A percentile compares a stretch with the other conserved stretches of the same genome.
phyloP scores from a whole-genome alignment of 2,113 vertebrate genomes.

The Oncorhynchus clarkii region DNA sequence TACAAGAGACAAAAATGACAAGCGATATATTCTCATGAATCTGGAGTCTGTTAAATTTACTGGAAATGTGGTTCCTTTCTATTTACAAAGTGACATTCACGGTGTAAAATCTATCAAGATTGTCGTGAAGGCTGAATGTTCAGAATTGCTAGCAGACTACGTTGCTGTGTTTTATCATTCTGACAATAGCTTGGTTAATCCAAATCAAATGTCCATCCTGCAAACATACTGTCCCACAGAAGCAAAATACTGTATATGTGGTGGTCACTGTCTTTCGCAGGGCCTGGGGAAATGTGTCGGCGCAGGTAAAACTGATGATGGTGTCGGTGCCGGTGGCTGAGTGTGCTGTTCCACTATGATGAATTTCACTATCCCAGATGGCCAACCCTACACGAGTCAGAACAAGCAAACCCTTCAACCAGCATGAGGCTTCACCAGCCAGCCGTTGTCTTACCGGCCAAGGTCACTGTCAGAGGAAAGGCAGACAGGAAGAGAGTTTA shows the following conservation, averaged over 20 bases:
- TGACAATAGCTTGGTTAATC: background rate
- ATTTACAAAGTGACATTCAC: background rate
- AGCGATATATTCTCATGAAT: background rate
- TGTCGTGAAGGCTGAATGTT: too few species aligned
- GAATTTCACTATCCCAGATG: conserved; percentile 66
- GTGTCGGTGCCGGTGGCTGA: conserved; percentile 22
- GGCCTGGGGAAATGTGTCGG: conserved; percentile 40
- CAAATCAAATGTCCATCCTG: background rate
- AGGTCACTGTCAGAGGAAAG: conserved; percentile 61
- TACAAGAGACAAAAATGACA: background rate
- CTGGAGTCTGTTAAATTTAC: background rate
- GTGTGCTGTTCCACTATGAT: conserved; percentile 52
- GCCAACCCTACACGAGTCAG: conserved; percentile 52
- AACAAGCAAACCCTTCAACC: conserved; percentile 23
- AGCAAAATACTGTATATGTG: background rate
- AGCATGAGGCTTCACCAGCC: conserved; percentile 40
- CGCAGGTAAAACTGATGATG: conserved; percentile 32
- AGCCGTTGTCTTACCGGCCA: conserved; percentile 48
- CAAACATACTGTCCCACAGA: background rate
- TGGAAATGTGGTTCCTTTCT: background rate
- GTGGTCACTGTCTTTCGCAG: background rate
- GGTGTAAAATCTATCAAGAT: too few species aligned
- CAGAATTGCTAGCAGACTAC: too few species aligned
- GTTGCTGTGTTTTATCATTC: too few species aligned
- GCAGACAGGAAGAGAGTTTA: conserved; percentile 45